Evolutionary conservation across 2,888 invertebrate genomes (phyloP).

Genomic region (Nomada flava): DNA sequence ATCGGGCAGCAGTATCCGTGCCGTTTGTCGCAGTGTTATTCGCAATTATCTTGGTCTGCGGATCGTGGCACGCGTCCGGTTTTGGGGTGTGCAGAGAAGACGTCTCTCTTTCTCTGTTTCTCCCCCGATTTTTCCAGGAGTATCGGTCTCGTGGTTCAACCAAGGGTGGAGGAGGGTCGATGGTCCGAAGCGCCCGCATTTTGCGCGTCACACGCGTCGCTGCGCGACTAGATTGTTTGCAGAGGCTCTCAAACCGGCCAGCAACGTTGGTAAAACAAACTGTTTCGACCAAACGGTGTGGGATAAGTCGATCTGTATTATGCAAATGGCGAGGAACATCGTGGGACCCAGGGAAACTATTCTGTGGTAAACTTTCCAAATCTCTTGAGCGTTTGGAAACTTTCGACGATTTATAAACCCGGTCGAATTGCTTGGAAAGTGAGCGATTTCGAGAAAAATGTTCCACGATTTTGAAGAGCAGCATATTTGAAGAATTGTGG

Average conservation of each 20-base stretch:
- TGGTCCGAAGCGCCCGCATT: slow-evolving; percentile 83
- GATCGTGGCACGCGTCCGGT: slow-evolving; percentile 81
- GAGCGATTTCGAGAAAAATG: not conserved
- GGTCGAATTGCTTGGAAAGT: not conserved
- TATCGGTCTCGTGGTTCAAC: slow-evolving; percentile 59
- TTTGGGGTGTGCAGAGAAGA: slow-evolving; percentile 62
- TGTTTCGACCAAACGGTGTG: slow-evolving; percentile 24
- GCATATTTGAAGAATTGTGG: not conserved
- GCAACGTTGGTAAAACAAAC: slow-evolving; percentile 67
- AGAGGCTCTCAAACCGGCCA: slow-evolving; percentile 81
- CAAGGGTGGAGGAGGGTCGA: slow-evolving; percentile 79
- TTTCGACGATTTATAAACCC: not conserved
- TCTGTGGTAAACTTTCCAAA: too few species aligned
- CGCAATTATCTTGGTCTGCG: slow-evolving; percentile 83
- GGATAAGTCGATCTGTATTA: slow-evolving; percentile 48
- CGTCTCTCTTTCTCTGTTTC: slow-evolving; percentile 25
- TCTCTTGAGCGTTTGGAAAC: slow-evolving; percentile 9
- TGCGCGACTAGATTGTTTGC: slow-evolving; percentile 84
- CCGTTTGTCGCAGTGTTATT: slow-evolving; percentile 83
- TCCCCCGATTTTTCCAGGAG: slow-evolving; percentile 60
- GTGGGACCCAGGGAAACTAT: not conserved
- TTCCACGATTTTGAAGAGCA: not conserved
- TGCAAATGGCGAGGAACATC: slow-evolving; percentile 7
- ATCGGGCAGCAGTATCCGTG: slow-evolving; percentile 75
- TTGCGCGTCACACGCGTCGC: slow-evolving; percentile 84